phyloP scores from a whole-genome alignment of 2,888 invertebrate genomes.

The Nymphalis polychloros region DNA sequence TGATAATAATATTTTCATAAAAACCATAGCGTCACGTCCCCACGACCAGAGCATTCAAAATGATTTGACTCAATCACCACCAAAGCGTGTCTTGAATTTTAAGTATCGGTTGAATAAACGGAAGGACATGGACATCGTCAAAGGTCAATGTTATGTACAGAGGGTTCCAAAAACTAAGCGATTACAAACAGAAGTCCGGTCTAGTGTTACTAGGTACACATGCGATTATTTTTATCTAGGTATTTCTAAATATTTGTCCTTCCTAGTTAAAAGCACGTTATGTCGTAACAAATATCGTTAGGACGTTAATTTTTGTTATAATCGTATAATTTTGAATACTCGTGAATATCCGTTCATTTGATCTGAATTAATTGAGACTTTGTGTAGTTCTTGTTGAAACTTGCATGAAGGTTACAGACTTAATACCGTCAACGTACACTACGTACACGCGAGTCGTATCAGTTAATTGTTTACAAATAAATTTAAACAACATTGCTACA shows the following conservation, averaged over 20 bases:
- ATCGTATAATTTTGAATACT: too few relatives aligned
- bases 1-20: constrained; percentile 17
- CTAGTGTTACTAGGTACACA: constrained; percentile 9
- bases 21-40: constrained; percentile 11
- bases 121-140: constrained; percentile 48
- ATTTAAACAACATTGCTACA: too few relatives aligned
- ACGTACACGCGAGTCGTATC: too few relatives aligned
- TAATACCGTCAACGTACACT: too few relatives aligned
- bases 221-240: not conserved
- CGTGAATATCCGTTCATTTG: too few relatives aligned
- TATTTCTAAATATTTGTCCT: not conserved
- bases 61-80: constrained; percentile 44
- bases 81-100: constrained; percentile 44
- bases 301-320: too few relatives aligned
- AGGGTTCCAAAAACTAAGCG: constrained; percentile 36
- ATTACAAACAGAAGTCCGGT: constrained; percentile 18
- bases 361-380: too few relatives aligned
- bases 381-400: too few relatives aligned
- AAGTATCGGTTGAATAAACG: constrained; percentile 45
- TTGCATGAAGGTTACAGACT: too few relatives aligned
- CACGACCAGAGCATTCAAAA: constrained; percentile 33
- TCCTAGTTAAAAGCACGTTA: too few relatives aligned
- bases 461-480: too few relatives aligned
- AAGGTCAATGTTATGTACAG: constrained; percentile 45
- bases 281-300: too few relatives aligned